Evolutionary conservation across 1,140 invertebrate species (phyloP), one percentile per base, ranked within the genome.

Genomic region (Ooceraea biroi): DNA sequence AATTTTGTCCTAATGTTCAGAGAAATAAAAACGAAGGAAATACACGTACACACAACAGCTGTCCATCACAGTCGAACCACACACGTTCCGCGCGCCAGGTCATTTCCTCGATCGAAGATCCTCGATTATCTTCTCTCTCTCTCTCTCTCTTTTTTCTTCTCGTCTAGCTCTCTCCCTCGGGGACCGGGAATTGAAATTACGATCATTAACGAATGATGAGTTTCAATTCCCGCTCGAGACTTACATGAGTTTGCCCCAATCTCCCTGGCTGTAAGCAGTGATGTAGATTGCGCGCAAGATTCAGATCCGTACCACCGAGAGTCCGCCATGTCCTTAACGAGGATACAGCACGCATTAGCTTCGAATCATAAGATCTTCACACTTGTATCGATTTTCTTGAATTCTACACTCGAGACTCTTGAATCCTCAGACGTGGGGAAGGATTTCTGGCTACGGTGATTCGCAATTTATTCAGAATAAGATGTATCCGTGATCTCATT

Each of bases 1-100:
- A 77, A 87, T 87, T 89, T 89, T 89, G 88, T 89, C 72, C 87
- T 85, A 89, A 89, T 85, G 85, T 87, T 87, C 69, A 86, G 77
- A 89, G 73, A 89, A 89, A 88, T 88, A 88, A 85, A 78, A 88
- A 85, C 22, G 48, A 86, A 84, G 77, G 78, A 89, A 89, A 89
- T 84, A 86, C 63, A 85, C 50, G 77, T 48, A 58, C 58, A 61
- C 14, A 66, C 14, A 44, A 36, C 7, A 76, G 19, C 12, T 61
- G 41, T 25, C 41, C 69, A 36, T 36, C 36, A 61, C 11, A 74
- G 3, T 46, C 30, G 19, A 65, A 48, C 36, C 14, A 72, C 12
- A 22, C 57, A 76, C n/a, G 25, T 63, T 63, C 44, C 19, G 60
- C 73, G 27, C 41, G 27, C 27, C 41, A 65, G 44, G 27, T 69